Evolutionary conservation across 1,140 invertebrate species (phyloP).

Genomic region (Drosophila gunungcola): DNA sequence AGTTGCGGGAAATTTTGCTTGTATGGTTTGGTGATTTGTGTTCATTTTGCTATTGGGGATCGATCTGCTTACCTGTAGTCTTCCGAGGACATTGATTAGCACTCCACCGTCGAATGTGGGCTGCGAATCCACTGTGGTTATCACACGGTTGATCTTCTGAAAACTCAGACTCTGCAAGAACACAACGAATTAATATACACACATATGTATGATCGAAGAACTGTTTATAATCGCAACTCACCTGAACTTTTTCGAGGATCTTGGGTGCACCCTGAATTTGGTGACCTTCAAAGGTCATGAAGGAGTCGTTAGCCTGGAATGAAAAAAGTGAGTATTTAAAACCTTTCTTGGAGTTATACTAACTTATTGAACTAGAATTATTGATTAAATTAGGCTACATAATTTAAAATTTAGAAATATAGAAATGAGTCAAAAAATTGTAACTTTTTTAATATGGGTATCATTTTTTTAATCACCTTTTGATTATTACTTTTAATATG

Average conservation of each 20-base stretch:
- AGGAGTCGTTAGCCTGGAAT: constrained; percentile 92
- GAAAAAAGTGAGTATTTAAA: constrained; percentile 48
- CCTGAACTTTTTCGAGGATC: constrained; percentile 97
- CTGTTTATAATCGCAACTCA: constrained; percentile 85
- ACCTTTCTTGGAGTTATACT: too few species aligned
- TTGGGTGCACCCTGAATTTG: constrained; percentile 95
- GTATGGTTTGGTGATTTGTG: background rate
- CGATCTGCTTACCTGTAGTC: constrained; percentile 91
- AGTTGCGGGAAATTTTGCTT: background rate
- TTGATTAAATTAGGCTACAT: too few species aligned
- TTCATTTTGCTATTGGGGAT: too few species aligned
- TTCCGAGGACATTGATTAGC: constrained; percentile 96
- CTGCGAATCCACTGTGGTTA: constrained; percentile 97
- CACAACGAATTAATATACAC: background rate
- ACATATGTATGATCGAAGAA: background rate
- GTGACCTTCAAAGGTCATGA: constrained; percentile 98
- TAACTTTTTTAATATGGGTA: too few species aligned
- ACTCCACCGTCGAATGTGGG: constrained; percentile 98
- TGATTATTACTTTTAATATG: too few species aligned
- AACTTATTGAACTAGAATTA: too few species aligned
- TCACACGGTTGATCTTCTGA: constrained; percentile 96
- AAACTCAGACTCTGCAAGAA: constrained; percentile 90
- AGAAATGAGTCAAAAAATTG: too few species aligned
- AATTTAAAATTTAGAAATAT: too few species aligned
- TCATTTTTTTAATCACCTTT: too few species aligned